phyloP scores from a whole-genome alignment of 2,888 invertebrate species.

The Dicyrtoma fusca region DNA sequence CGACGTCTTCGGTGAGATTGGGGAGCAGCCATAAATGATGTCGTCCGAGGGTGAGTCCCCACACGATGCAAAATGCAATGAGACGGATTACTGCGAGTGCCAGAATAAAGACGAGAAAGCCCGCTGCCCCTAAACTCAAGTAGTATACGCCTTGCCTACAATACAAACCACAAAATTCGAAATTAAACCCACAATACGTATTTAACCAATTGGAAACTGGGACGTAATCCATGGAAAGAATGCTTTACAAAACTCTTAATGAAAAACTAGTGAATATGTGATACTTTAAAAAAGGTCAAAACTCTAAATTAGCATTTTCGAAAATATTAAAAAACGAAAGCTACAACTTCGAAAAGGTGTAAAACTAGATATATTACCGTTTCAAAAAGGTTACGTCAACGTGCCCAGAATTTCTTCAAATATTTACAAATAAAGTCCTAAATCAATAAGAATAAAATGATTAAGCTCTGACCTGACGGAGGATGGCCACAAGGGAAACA shows the following conservation, averaged over 20 bases:
- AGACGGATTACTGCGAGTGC: constrained; percentile 85
- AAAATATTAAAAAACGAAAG: too few species aligned
- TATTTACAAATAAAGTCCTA: neutral
- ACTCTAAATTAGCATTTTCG: too few species aligned
- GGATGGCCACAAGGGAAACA: constrained; percentile 99
- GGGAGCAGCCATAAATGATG: constrained; percentile 98
- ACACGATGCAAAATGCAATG: constrained; percentile 88
- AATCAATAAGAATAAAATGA: neutral
- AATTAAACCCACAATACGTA: too few species aligned
- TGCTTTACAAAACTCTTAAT: too few species aligned
- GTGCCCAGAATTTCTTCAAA: too few species aligned
- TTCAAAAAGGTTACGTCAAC: too few species aligned
- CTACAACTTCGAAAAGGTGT: too few species aligned
- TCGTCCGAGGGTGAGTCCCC: constrained; percentile 82
- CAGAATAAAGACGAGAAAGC: constrained; percentile 91
- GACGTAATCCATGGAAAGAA: neutral
- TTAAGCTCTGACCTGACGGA: constrained; percentile 70
- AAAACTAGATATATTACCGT: too few species aligned
- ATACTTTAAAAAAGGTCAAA: too few species aligned
- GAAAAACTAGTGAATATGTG: too few species aligned
- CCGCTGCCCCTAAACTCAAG: constrained; percentile 90
- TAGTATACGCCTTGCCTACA: constrained; percentile 93
- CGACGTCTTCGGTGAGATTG: constrained; percentile 98
- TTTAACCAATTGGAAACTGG: too few species aligned
- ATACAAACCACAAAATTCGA: too few species aligned